Conservation (phyloP, 2,113 vertebrate genomes). For the Haemorhous mexicanus region DNA sequence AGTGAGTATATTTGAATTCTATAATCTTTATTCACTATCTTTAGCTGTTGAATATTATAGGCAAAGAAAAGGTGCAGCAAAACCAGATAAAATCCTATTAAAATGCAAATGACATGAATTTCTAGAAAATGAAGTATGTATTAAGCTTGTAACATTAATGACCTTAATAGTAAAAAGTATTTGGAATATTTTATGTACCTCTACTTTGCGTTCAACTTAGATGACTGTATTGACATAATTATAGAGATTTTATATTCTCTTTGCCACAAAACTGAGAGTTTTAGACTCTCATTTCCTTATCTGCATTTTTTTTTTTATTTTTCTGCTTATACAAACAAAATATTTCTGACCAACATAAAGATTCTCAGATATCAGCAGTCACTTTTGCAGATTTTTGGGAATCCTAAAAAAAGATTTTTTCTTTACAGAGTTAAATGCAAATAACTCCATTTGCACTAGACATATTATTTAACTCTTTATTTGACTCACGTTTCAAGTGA, state of each 20-base stretch:
- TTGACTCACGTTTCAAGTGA: not conserved
- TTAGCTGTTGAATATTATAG: slow-evolving; percentile 8
- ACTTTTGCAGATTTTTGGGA: not conserved
- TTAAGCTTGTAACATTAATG: slow-evolving; percentile 58
- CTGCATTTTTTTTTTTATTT: not conserved
- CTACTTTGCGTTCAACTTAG: slow-evolving; percentile 40
- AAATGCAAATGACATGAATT: slow-evolving; percentile 71
- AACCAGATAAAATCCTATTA: slow-evolving; percentile 61
- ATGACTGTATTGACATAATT: slow-evolving; percentile 34
- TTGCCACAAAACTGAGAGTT: slow-evolving; percentile 33
- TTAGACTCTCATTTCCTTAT: not conserved
- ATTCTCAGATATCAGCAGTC: not conserved
- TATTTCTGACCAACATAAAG: not conserved
- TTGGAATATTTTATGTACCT: slow-evolving; percentile 52
- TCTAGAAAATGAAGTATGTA: slow-evolving; percentile 59
- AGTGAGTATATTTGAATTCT: not conserved
- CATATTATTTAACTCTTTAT: not conserved
- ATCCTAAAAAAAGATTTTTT: not conserved
- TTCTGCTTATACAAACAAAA: not conserved
- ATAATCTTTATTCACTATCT: not conserved
- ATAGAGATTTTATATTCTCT: slow-evolving; percentile 22
- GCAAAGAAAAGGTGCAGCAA: slow-evolving; percentile 11
- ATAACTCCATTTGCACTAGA: not conserved
- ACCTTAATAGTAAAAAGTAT: slow-evolving; percentile 54
- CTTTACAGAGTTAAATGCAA: not conserved